phyloP scores from a whole-genome alignment of 2,888 invertebrate genomes.

The Macropis europaea region DNA sequence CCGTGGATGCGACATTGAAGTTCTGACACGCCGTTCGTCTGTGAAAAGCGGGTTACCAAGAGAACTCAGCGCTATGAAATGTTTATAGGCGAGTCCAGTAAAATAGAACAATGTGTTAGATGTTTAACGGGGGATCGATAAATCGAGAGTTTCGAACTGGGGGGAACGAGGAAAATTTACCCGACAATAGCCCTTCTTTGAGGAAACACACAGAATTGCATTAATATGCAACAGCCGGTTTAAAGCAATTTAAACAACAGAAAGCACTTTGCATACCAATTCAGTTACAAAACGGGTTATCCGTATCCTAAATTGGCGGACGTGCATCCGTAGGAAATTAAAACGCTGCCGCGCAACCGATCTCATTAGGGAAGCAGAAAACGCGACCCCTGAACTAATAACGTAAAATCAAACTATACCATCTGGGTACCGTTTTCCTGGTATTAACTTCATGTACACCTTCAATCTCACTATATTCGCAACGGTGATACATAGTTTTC shows the following conservation, averaged over 20 bases:
- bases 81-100: conserved; percentile 9
- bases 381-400: not conserved
- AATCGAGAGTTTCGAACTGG: conserved; percentile 29
- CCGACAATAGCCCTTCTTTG: conserved; percentile 41
- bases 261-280: conserved; percentile 49
- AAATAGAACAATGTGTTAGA: conserved; percentile 39
- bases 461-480: too few species aligned
- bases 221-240: conserved; percentile 48
- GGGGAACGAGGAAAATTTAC: conserved; percentile 32
- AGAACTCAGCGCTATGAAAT: not conserved
- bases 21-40: too few species aligned
- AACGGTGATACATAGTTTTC: too few species aligned
- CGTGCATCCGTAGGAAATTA: conserved; percentile 22
- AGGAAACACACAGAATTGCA: conserved; percentile 40
- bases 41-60: too few species aligned
- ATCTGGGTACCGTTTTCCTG: too few species aligned
- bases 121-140: conserved; percentile 34
- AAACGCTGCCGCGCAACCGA: conserved; percentile 2
- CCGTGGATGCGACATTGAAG: not conserved
- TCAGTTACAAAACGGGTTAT: conserved; percentile 31
- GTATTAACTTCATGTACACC: too few species aligned
- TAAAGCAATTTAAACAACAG: conserved; percentile 45
- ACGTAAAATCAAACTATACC: too few species aligned
- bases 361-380: not conserved
- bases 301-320: conserved; percentile 28